Evolutionary conservation across 2,888 invertebrate species (phyloP).

Genomic region (Limenitis camilla): DNA sequence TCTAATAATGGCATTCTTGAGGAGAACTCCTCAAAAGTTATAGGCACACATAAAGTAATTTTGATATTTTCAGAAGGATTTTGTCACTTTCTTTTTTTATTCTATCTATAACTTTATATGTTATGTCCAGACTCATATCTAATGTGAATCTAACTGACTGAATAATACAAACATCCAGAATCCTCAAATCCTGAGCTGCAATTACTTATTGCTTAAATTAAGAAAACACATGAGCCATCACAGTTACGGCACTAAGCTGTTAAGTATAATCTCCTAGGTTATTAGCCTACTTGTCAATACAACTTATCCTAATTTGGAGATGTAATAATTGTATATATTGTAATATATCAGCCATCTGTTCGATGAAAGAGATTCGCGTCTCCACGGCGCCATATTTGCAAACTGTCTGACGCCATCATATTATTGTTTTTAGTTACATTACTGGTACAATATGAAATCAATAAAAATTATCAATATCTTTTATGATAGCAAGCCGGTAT

Average conservation of each 20-base stretch:
- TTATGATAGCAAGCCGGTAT: too few relatives aligned
- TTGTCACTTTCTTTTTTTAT: too few relatives aligned
- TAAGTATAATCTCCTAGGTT: neutral
- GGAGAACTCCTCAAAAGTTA: too few relatives aligned
- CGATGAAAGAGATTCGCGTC: slow-evolving; percentile 24
- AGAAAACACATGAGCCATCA: neutral
- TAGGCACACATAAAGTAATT: too few relatives aligned
- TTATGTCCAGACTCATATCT: too few relatives aligned
- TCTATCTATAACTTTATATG: too few relatives aligned
- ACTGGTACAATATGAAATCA: neutral
- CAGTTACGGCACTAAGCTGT: neutral
- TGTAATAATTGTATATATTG: slow-evolving; percentile 5
- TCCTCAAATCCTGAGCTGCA: neutral
- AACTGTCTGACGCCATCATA: slow-evolving; percentile 13
- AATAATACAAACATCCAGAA: too few relatives aligned
- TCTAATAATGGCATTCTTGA: too few relatives aligned
- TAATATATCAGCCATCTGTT: slow-evolving; percentile 26
- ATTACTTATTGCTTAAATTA: neutral
- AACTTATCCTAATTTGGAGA: slow-evolving; percentile 14
- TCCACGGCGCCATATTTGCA: slow-evolving; percentile 14
- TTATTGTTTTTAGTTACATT: slow-evolving; percentile 13
- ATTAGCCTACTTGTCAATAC: slow-evolving; percentile 1
- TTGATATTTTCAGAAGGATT: too few relatives aligned
- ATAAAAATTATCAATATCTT: too few relatives aligned
- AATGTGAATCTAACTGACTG: too few relatives aligned